Evolutionary conservation across 1,140 invertebrate species (phyloP).

Genomic region (Brachionus calyciflorus): DNA sequence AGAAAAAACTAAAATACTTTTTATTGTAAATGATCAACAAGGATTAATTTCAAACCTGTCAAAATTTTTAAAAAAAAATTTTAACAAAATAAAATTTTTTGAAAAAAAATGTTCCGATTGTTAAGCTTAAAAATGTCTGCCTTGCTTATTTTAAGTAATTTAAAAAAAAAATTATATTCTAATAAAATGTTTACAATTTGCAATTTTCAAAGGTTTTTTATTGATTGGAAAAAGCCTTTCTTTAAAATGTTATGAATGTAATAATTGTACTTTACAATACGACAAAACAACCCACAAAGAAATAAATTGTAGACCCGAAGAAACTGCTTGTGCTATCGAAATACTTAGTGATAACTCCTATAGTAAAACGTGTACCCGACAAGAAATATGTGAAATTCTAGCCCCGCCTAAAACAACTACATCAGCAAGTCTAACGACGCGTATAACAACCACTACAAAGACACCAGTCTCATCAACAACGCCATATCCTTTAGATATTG

Average conservation of each 20-base stretch:
- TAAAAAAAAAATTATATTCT: too few species aligned
- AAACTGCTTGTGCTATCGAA: constrained; percentile 21
- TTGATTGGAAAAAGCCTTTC: neutral
- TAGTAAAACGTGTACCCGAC: neutral
- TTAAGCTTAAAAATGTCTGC: too few species aligned
- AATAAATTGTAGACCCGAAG: neutral
- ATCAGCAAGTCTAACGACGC: neutral
- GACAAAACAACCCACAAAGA: neutral
- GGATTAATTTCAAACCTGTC: too few species aligned
- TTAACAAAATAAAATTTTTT: too few species aligned
- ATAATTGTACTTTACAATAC: neutral
- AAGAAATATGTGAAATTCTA: constrained; percentile 10
- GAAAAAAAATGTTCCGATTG: too few species aligned
- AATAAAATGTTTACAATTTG: too few species aligned
- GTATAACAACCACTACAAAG: neutral
- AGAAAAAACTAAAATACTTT: too few species aligned
- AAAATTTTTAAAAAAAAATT: too few species aligned
- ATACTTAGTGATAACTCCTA: constrained; percentile 8
- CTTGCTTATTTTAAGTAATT: too few species aligned
- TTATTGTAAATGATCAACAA: too few species aligned
- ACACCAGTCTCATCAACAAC: neutral
- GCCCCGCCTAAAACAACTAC: neutral
- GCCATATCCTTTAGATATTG: neutral
- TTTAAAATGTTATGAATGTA: neutral
- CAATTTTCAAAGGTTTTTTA: neutral